Conservation (phyloP, 2,113 vertebrate genomes). For the Barnardius zonarius region DNA sequence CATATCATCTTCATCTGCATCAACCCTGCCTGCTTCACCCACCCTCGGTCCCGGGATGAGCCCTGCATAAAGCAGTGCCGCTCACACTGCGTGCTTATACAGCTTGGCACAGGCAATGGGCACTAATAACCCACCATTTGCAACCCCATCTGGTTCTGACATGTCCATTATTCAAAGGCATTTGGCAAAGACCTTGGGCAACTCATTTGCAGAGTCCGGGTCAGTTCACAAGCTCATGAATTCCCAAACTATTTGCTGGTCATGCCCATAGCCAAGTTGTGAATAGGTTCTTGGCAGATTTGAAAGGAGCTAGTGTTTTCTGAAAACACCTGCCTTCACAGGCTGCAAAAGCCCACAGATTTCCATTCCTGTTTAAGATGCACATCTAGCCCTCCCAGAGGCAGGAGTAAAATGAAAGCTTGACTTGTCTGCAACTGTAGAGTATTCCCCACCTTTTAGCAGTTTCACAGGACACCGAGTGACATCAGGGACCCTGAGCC, state of each 20-base stretch:
- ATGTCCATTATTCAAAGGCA: conserved; percentile 38
- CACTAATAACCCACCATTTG: conserved; percentile 4
- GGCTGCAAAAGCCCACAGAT: not conserved
- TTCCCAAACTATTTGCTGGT: conserved; percentile 9
- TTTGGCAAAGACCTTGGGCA: conserved; percentile 56
- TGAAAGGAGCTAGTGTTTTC: conserved; percentile 47
- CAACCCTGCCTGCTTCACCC: accelerated
- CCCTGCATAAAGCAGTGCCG: accelerated
- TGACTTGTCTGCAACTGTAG: not conserved
- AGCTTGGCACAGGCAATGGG: not conserved
- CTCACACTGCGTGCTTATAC: not conserved
- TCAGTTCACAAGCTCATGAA: conserved; percentile 51
- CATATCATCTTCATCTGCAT: not conserved
- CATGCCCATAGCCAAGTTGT: not conserved
- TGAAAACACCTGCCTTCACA: conserved; percentile 25
- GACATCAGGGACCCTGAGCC: not conserved
- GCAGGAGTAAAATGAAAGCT: not conserved
- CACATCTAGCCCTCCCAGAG: not conserved
- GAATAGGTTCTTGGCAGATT: conserved; percentile 9
- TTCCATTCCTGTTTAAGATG: not conserved
- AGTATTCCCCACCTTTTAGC: not conserved
- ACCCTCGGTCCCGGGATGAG: accelerated
- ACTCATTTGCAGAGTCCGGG: conserved; percentile 18
- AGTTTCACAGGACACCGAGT: not conserved
- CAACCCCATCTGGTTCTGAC: conserved; percentile 26